A percentile compares a stretch with the other conserved stretches of the same genome.
Conservation (phyloP, 2,113 vertebrate genomes). For the Gambusia holbrooki region DNA sequence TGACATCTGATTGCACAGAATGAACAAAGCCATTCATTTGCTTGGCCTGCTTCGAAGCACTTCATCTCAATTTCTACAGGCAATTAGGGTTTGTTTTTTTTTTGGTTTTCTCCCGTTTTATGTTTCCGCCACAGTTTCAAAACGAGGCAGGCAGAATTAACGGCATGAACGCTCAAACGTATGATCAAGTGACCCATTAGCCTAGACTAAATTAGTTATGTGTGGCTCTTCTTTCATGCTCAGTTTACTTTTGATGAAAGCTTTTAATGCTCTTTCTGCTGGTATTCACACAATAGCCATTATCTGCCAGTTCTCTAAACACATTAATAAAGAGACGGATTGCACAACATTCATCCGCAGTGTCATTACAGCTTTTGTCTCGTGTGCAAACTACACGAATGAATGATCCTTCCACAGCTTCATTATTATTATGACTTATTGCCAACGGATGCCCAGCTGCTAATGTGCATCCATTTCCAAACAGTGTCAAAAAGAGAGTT, state of each 20-base stretch:
- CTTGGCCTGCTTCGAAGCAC: constrained; percentile 44
- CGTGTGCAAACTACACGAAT: neutral
- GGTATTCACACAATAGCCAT: constrained; percentile 41
- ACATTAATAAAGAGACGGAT: constrained; percentile 1
- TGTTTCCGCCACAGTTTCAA: constrained; percentile 61
- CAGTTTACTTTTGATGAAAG: constrained; percentile 71
- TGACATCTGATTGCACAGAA: constrained; percentile 30
- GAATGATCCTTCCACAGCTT: neutral
- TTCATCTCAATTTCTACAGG: constrained; percentile 74
- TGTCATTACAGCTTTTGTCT: neutral
- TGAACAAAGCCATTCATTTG: constrained; percentile 39
- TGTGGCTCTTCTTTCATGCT: constrained; percentile 61
- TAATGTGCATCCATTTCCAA: neutral
- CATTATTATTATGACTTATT: neutral
- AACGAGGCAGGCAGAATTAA: constrained; percentile 69
- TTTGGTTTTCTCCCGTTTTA: constrained; percentile 63
- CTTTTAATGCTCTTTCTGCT: constrained; percentile 51
- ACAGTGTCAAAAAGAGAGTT: neutral
- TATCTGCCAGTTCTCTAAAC: constrained; percentile 28
- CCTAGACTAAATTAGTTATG: constrained; percentile 65
- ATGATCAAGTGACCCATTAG: constrained; percentile 77
- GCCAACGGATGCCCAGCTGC: neutral
- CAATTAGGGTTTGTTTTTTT: constrained; percentile 64
- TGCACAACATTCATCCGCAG: neutral
- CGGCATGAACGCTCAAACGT: constrained; percentile 70